Conservation (phyloP, 1,140 invertebrate species). For the Venturia canescens region DNA sequence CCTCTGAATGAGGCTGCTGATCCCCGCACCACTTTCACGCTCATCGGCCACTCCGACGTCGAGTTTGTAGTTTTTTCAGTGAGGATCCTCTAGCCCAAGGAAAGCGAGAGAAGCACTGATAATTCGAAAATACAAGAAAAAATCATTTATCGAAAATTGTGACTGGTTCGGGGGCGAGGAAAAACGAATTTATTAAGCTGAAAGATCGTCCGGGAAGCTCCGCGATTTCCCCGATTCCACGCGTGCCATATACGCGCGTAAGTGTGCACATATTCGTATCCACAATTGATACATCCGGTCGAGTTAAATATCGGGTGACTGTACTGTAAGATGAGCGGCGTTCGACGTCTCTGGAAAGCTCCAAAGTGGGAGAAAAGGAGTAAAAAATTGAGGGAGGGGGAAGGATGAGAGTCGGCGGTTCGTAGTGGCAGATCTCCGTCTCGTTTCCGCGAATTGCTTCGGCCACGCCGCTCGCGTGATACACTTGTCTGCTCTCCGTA, state of each 20-base stretch:
- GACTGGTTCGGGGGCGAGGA: no score
- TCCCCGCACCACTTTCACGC: no score
- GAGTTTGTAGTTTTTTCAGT: no score
- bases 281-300: slow-evolving; percentile 1
- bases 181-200: no score
- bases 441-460: slow-evolving; percentile 40
- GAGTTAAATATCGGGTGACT: slow-evolving; percentile 6
- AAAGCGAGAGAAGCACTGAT: no score
- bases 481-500: not conserved
- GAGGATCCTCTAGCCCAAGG: no score
- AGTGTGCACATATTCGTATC: not conserved
- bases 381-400: not conserved
- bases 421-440: slow-evolving; percentile 34
- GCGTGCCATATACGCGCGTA: not conserved
- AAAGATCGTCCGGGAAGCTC: no score
- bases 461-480: slow-evolving; percentile 18
- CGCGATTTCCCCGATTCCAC: not conserved
- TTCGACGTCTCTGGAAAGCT: slow-evolving; percentile 2
- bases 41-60: no score
- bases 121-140: no score
- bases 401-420: slow-evolving; percentile 4
- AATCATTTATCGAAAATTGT: no score
- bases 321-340: slow-evolving; percentile 20
- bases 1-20: no score
- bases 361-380: not conserved